Conservation (phyloP, 2,888 invertebrate genomes). For the Exocentrus adspersus region DNA sequence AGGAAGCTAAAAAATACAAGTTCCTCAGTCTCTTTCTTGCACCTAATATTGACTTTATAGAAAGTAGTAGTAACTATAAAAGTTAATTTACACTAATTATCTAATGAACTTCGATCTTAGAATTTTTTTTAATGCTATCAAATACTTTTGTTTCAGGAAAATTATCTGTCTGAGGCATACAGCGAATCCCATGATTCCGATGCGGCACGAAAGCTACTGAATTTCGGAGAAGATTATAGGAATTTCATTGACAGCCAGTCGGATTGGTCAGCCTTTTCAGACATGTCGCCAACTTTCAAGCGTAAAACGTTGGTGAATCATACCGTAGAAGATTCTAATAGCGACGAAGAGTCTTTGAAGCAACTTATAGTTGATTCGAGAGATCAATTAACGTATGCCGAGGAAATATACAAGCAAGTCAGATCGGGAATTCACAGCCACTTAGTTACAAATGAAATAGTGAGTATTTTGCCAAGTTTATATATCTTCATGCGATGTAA, state of each 20-base stretch:
- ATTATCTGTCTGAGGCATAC: conserved; percentile 90
- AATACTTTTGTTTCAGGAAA: conserved; percentile 79
- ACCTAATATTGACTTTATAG: too few species aligned
- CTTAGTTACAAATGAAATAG: conserved; percentile 58
- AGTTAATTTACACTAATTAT: too few species aligned
- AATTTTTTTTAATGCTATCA: too few species aligned
- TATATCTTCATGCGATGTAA: too few species aligned
- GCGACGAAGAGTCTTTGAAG: conserved; percentile 59
- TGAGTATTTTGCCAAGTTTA: conserved; percentile 51
- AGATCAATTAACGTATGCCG: conserved; percentile 57
- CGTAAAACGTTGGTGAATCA: conserved; percentile 44
- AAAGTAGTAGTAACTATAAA: too few species aligned
- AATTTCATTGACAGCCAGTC: conserved; percentile 91
- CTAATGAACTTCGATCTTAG: too few species aligned
- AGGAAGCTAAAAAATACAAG: too few species aligned
- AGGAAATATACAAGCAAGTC: conserved; percentile 58
- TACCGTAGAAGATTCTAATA: conserved; percentile 57
- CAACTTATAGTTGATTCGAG: conserved; percentile 59
- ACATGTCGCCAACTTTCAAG: conserved; percentile 64
- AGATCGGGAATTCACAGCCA: conserved; percentile 56
- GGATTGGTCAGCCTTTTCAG: conserved; percentile 79
- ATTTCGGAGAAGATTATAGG: conserved; percentile 92
- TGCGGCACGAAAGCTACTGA: conserved; percentile 81
- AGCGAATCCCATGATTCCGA: conserved; percentile 89
- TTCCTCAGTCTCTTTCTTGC: too few species aligned